Evolutionary conservation across 2,113 vertebrate genomes (phyloP).

Genomic region (Notarius lentiginosus): DNA sequence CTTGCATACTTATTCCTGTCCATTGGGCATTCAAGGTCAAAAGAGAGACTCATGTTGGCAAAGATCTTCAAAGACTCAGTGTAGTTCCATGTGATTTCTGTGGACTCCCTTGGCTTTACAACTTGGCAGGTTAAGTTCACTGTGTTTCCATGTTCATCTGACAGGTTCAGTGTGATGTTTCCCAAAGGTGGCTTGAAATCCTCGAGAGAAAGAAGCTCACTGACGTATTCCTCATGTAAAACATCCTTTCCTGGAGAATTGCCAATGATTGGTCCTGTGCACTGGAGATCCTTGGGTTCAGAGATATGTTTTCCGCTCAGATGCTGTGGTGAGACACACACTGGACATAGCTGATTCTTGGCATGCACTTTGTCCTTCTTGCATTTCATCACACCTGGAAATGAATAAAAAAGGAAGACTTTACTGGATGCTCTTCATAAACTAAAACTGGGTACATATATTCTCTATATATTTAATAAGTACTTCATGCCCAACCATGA

Average conservation of each 20-base stretch:
- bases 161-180: slow-evolving; percentile 78
- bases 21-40: slow-evolving; percentile 82
- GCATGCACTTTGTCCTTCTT: slow-evolving; percentile 80
- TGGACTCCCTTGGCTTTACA: slow-evolving; percentile 58
- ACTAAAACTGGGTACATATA: background rate
- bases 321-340: slow-evolving; percentile 74
- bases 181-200: slow-evolving; percentile 71
- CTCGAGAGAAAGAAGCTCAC: slow-evolving; percentile 61
- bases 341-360: slow-evolving; percentile 79
- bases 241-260: slow-evolving; percentile 64
- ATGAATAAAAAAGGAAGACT: background rate
- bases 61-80: slow-evolving; percentile 68
- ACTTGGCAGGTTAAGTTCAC: slow-evolving; percentile 76
- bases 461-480: background rate
- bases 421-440: background rate
- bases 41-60: slow-evolving; percentile 72
- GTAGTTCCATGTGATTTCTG: slow-evolving; percentile 69
- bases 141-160: slow-evolving; percentile 83
- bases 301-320: slow-evolving; percentile 74
- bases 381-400: slow-evolving; percentile 85
- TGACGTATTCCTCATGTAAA: slow-evolving; percentile 58
- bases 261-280: slow-evolving; percentile 75
- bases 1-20: slow-evolving; percentile 80
- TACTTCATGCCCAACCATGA: background rate
- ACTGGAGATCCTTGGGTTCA: slow-evolving; percentile 71